Percentiles rank a stretch among this genome's conserved stretches.
phyloP scores from a whole-genome alignment of 1,140 invertebrate genomes.

The Spodoptera frugiperda region DNA sequence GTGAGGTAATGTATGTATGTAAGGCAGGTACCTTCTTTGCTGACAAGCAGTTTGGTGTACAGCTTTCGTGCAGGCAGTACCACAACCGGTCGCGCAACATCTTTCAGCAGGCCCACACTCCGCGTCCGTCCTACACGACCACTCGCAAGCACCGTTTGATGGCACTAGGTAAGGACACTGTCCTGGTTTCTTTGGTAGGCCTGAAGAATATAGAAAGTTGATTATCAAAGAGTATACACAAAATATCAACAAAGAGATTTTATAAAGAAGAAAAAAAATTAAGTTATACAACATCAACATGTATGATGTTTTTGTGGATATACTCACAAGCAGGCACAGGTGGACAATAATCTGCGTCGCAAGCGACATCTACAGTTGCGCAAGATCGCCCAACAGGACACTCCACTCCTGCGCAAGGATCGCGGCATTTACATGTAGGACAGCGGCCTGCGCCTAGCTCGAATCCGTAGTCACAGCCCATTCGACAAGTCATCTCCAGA shows the following conservation, averaged over 20 bases:
- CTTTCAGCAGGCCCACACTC: constrained; percentile 90
- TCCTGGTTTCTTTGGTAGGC: constrained; percentile 90
- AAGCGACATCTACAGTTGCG: constrained; percentile 93
- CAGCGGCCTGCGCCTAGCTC: constrained; percentile 90
- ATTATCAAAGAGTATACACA: background rate
- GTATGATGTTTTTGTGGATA: no score
- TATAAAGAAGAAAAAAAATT: background rate
- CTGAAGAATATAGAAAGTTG: constrained; percentile 58
- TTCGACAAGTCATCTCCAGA: constrained; percentile 90
- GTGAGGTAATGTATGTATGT: no score
- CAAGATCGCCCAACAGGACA: constrained; percentile 89
- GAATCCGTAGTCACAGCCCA: constrained; percentile 94
- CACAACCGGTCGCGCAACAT: constrained; percentile 95
- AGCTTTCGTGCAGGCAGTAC: constrained; percentile 91
- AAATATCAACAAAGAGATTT: background rate
- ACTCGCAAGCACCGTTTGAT: constrained; percentile 90
- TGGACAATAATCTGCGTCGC: constrained; percentile 92
- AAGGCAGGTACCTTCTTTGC: constrained; percentile 87
- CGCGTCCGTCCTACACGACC: constrained; percentile 91
- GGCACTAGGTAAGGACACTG: constrained; percentile 94
- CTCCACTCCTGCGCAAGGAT: constrained; percentile 90
- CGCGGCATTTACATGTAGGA: constrained; percentile 91
- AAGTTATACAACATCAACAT: background rate
- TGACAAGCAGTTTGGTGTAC: constrained; percentile 93
- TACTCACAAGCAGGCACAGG: constrained; percentile 92